Evolutionary conservation across 2,888 invertebrate species (phyloP).

Genomic region (Charanyca ferruginea): DNA sequence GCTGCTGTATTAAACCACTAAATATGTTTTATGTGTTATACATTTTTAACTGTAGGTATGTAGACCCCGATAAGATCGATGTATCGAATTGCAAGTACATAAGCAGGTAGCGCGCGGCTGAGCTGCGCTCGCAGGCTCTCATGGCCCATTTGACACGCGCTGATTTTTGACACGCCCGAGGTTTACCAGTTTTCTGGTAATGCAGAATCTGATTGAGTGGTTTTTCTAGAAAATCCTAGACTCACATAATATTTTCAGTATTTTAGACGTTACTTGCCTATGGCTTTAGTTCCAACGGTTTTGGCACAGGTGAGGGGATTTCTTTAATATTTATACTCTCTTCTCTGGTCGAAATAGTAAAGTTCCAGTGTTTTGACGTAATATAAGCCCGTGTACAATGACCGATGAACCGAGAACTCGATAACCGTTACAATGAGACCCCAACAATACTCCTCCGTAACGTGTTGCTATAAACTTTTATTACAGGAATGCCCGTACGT

Average conservation of each 20-base stretch:
- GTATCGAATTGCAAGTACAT: background rate
- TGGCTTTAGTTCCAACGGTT: background rate
- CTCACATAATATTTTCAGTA: background rate
- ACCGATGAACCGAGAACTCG: background rate
- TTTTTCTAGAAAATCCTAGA: background rate
- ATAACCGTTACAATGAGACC: background rate
- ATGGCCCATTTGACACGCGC: constrained; percentile 44
- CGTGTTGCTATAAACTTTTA: constrained; percentile 16
- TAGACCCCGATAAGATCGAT: constrained; percentile 4
- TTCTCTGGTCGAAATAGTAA: background rate
- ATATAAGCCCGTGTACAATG: no score
- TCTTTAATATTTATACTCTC: background rate
- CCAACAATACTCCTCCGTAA: background rate
- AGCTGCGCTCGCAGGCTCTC: constrained; percentile 4
- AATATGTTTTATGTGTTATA: no score
- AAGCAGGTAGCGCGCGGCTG: background rate
- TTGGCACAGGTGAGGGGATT: background rate
- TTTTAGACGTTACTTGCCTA: background rate
- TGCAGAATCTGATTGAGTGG: background rate
- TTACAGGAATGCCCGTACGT: background rate
- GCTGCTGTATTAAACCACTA: no score
- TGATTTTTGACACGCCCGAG: constrained; percentile 18
- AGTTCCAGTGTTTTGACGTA: background rate
- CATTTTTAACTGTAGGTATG: background rate
- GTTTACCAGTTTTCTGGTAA: background rate